Base-by-base conservation (phyloP, 2,888 invertebrate species). In the Leucozona laternaria region DNA sequence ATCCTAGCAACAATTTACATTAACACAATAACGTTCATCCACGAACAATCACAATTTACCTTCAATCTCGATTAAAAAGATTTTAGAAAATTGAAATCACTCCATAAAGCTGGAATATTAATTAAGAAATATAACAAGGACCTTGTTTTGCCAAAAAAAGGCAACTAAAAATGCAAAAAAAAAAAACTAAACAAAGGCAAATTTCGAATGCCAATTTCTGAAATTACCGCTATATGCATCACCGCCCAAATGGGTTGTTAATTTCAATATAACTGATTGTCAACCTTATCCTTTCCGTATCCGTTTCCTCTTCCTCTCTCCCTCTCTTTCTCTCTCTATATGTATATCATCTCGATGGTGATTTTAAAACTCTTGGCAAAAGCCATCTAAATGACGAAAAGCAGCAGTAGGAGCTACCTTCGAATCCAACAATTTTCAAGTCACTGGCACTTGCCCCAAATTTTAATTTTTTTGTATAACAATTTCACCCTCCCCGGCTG, bases 241-340 rank as follows among this genome's bases (percentile, higher is more conserved):
- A 72, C 70, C 64, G 81, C 85, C 72, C 80, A 85, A 80, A 85
- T 85, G 85, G 85, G 85, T 85, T 85, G 81, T 85, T 85, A 85
- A 85, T 85, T 85, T 85, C 80, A 85, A 80, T 85, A 81, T 73
- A 85, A 81, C 80, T 85, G 85, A 80, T 85, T 85, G 80, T 85
- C 75, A 73, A 77, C 77, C 70, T 60, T 80, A 70, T 85, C 73
- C 75, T 53, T 76, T 43, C 64, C 64, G 64, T 40, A 64, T 55
- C 66, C 64, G 64, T 70, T 50, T 62, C 48, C 25, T 34, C 40
- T 62, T 4, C 22, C 48, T 20, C 48, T 17, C 7, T 20, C 45
- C 1, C 17, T 22, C 22, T 20, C 50, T 22, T 13, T 11, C 4
- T 50, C 2, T 7, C 25, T 15, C 13, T 53, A 2, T 22, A 50